Evolutionary conservation across 2,888 invertebrate genomes (phyloP).

Genomic region (Stenolophus ochropezus): DNA sequence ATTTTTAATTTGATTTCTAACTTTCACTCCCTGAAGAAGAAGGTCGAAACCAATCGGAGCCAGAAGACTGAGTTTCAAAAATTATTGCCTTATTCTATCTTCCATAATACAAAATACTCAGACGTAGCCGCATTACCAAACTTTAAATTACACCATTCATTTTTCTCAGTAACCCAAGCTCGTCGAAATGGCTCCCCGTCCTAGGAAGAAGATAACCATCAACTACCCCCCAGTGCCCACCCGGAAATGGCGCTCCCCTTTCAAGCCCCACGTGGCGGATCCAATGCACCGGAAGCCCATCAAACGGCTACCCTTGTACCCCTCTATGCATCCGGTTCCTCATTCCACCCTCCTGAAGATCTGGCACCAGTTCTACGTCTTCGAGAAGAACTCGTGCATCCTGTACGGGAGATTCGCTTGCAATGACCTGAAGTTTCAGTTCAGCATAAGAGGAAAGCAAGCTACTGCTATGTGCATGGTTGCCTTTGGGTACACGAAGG

Average conservation of each 20-base stretch:
- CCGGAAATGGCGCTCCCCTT: conserved; percentile 70
- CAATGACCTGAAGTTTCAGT: conserved; percentile 64
- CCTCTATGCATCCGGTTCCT: not conserved
- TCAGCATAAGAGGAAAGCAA: conserved; percentile 57
- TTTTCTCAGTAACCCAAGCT: no score
- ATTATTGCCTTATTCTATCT: no score
- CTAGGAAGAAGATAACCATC: conserved; percentile 64
- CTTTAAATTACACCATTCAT: no score
- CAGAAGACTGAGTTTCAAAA: no score
- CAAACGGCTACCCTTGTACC: conserved; percentile 10
- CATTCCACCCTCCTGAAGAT: conserved; percentile 68
- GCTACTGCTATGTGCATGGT: conserved; percentile 77
- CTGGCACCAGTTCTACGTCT: conserved; percentile 67
- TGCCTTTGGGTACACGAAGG: conserved; percentile 76
- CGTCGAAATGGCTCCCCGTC: not conserved
- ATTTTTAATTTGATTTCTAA: no score
- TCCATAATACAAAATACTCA: no score
- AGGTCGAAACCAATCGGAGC: no score
- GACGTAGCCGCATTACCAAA: no score
- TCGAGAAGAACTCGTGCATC: conserved; percentile 2
- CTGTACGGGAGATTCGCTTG: conserved; percentile 15
- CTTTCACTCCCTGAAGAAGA: no score
- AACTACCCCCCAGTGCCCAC: conserved; percentile 69
- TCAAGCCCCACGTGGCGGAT: conserved; percentile 60
- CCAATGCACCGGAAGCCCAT: conserved; percentile 42